Evolutionary conservation across 1,140 invertebrate species (phyloP).

Genomic region (Caenorhabditis briggsae): DNA sequence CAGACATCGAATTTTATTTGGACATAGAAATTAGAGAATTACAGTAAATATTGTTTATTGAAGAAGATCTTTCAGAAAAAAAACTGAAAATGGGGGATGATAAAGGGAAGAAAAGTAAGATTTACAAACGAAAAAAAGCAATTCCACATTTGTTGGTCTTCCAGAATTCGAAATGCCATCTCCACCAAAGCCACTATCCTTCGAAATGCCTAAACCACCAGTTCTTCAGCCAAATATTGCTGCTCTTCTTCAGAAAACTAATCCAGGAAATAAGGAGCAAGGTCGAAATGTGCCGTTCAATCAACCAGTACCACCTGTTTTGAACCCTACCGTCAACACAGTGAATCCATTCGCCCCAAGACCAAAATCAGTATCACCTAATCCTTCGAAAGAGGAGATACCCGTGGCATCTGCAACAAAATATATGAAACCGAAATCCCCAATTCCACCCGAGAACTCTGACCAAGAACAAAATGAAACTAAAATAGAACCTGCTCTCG

Average conservation of each 20-base stretch:
- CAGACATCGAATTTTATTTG: too few species aligned
- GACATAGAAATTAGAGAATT: too few species aligned
- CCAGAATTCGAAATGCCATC: slow-evolving; percentile 23
- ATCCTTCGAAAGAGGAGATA: neutral
- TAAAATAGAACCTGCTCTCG: neutral
- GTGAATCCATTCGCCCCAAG: slow-evolving; percentile 21
- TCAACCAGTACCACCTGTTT: neutral
- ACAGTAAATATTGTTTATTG: too few species aligned
- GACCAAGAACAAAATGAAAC: too few species aligned
- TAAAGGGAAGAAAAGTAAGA: slow-evolving; percentile 5
- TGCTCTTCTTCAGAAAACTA: slow-evolving; percentile 6
- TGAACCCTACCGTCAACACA: neutral
- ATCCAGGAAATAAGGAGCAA: neutral
- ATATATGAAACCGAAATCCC: neutral
- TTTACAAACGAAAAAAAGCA: neutral
- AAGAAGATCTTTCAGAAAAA: neutral
- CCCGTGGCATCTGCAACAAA: neutral
- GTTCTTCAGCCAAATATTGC: slow-evolving; percentile 36
- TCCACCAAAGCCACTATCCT: slow-evolving; percentile 23
- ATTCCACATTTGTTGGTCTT: neutral
- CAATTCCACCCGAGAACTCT: too few species aligned
- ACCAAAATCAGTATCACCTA: slow-evolving; percentile 32
- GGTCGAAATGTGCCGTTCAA: neutral
- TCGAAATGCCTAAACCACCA: slow-evolving; percentile 45
- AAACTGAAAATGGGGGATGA: slow-evolving; percentile 3